Percentiles rank a stretch among this genome's conserved stretches.
These are phyloP conservation scores for Cololabis saira DNA, from an alignment of 2,113 vertebrate genomes.

Conservation along the genomic window DNA sequence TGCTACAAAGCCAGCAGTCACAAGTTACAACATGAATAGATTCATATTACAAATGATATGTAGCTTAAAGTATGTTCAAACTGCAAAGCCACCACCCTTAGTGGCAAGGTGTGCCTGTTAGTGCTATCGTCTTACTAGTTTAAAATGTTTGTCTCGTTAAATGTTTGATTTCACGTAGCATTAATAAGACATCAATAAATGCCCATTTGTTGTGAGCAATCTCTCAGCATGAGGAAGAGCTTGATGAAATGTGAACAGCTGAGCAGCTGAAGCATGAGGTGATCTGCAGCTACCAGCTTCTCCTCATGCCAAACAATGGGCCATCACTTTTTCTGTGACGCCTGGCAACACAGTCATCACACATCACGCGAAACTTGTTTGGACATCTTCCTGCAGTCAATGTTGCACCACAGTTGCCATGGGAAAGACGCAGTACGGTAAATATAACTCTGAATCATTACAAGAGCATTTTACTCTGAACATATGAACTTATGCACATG, in stretches of 20 bases:
- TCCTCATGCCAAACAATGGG: slow-evolving; percentile 11
- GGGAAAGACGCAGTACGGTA: too few species aligned
- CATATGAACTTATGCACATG: too few species aligned
- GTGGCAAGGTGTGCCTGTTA: slow-evolving; percentile 8
- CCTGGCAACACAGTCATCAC: background rate
- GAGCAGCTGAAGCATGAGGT: slow-evolving; percentile 39
- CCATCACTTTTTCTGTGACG: slow-evolving; percentile 10
- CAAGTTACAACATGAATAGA: slow-evolving; percentile 18
- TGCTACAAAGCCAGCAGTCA: slow-evolving; percentile 28
- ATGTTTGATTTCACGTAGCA: slow-evolving; percentile 54
- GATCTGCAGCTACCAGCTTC: slow-evolving; percentile 22
- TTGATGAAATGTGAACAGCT: slow-evolving; percentile 47
- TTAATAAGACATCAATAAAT: slow-evolving; percentile 62
- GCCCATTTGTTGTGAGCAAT: slow-evolving; percentile 59
- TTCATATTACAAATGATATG: slow-evolving; percentile 42
- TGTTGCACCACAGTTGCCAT: too few species aligned
- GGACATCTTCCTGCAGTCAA: too few species aligned
- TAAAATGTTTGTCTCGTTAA: slow-evolving; percentile 48
- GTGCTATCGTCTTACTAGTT: slow-evolving; percentile 29
- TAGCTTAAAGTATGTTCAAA: slow-evolving; percentile 34
- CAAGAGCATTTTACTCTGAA: too few species aligned
- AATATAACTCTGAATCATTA: too few species aligned
- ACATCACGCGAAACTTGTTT: background rate
- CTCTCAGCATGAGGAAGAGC: slow-evolving; percentile 58
- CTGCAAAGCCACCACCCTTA: background rate